These are phyloP conservation scores for Rhopalosiphum padi DNA, from an alignment of 1,140 invertebrate species.

Conservation along the genomic window DNA sequence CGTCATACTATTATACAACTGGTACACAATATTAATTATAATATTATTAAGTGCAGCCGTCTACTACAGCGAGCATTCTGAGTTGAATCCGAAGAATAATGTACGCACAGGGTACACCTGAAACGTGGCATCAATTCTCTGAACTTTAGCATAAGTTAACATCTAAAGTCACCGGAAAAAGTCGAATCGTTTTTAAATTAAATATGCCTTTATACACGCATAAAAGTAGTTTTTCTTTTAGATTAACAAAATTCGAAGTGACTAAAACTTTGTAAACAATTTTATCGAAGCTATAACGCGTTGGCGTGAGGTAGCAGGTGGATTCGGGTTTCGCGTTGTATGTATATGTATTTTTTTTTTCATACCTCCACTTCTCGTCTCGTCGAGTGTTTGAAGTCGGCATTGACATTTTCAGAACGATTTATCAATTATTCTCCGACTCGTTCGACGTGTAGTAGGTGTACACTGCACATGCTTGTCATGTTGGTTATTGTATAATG, in stretches of 20 bases:
- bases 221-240: conserved; percentile 2
- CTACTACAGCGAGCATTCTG: no score
- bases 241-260: conserved; percentile 9
- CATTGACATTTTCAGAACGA: not conserved
- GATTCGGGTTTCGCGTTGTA: not conserved
- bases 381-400: not conserved
- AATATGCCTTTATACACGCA: not conserved
- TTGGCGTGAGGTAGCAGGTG: not conserved
- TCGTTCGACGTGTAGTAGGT: not conserved
- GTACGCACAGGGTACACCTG: not conserved
- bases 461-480: not conserved
- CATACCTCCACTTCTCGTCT: not conserved
- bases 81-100: no score
- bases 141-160: not conserved
- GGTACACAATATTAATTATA: no score
- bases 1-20: no score
- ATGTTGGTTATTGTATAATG: not conserved
- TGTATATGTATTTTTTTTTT: not conserved
- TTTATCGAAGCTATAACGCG: not conserved
- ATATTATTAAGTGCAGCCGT: no score
- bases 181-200: not conserved
- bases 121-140: not conserved
- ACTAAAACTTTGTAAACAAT: conserved; percentile 1
- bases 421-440: not conserved
- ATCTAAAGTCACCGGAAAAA: not conserved